phyloP scores from a whole-genome alignment of 2,797 vertebrate species.

The Uromys caudimaculatus region DNA sequence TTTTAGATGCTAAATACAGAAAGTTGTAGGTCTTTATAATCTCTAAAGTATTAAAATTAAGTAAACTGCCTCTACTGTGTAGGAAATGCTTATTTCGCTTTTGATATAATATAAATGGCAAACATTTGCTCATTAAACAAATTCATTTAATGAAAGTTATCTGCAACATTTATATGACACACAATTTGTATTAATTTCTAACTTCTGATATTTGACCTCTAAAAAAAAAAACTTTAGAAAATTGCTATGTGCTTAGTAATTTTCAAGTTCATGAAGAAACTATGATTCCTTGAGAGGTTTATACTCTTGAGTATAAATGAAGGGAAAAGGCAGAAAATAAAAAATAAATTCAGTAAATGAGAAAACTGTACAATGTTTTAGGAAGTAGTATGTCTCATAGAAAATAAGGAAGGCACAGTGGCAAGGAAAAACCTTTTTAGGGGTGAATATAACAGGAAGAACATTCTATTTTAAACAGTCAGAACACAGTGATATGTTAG shows the following conservation, averaged over 20 bases:
- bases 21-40: neutral
- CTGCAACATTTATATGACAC: neutral
- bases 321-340: neutral
- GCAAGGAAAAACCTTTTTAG: no score
- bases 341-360: neutral
- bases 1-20: neutral
- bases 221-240: neutral
- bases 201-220: slow-evolving; percentile 21
- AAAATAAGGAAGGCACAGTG: neutral
- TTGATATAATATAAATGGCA: neutral
- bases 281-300: neutral
- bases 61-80: neutral
- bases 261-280: neutral
- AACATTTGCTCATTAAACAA: slow-evolving; percentile 16
- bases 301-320: neutral
- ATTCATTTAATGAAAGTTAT: neutral
- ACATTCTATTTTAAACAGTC: neutral
- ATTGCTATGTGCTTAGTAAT: neutral
- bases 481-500: neutral
- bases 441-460: neutral
- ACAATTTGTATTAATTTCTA: neutral
- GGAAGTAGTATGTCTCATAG: neutral
- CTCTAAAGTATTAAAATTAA: neutral
- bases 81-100: neutral
- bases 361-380: neutral